Evolutionary conservation across 2,888 invertebrate genomes (phyloP).

Genomic region (Plutella xylostella): DNA sequence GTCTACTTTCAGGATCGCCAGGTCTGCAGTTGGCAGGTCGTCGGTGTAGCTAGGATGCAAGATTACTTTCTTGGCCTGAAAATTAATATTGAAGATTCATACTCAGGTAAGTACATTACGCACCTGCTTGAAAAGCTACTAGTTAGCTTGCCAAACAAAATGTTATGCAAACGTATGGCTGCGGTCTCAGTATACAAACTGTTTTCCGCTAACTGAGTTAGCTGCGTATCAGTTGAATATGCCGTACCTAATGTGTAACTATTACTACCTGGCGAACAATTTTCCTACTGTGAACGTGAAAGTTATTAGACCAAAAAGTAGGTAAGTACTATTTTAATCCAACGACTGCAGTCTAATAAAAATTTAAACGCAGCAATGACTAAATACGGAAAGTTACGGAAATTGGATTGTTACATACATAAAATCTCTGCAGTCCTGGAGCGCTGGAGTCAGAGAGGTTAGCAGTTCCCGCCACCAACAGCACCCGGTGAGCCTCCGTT

Average conservation of each 20-base stretch:
- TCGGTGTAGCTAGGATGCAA: constrained; percentile 43
- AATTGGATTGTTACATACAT: too few relatives aligned
- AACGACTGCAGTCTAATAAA: too few relatives aligned
- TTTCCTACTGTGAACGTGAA: background rate
- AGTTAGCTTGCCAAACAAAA: background rate
- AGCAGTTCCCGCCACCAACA: constrained; percentile 41
- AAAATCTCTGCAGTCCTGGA: constrained; percentile 34
- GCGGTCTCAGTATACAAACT: background rate
- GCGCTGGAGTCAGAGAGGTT: constrained; percentile 33
- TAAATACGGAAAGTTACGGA: too few relatives aligned
- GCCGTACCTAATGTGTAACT: background rate
- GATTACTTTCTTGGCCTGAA: constrained; percentile 40
- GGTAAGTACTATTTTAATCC: background rate
- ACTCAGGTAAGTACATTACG: background rate
- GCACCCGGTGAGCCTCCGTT: constrained; percentile 29
- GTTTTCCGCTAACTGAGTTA: background rate
- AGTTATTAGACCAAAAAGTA: background rate
- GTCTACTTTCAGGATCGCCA: constrained; percentile 47
- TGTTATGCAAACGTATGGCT: background rate
- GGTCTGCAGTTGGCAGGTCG: constrained; percentile 39
- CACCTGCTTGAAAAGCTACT: background rate
- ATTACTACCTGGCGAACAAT: background rate
- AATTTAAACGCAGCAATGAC: too few relatives aligned
- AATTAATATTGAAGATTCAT: constrained; percentile 10
- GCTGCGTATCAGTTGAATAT: background rate